Percentiles rank a stretch among this genome's conserved stretches.
phyloP scores from a whole-genome alignment of 2,113 vertebrate species.

The Ictalurus punctatus region DNA sequence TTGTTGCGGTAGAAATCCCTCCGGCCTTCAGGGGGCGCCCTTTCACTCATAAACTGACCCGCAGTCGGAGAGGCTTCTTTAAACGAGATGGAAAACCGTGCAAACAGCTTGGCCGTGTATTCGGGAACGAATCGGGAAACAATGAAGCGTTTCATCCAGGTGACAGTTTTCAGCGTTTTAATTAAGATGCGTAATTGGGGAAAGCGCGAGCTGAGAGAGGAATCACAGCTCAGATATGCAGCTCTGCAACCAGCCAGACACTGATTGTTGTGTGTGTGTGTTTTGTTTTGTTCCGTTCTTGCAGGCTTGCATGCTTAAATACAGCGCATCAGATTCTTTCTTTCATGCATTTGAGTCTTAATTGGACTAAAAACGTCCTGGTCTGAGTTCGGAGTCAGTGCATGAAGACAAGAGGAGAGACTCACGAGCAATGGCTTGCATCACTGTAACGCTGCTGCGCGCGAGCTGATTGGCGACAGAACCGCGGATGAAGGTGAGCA shows the following conservation, averaged over 20 bases:
- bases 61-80: not conserved
- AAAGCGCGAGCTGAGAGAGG: not conserved
- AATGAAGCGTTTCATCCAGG: not conserved
- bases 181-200: too few relatives aligned
- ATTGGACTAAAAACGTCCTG: not conserved
- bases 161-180: not conserved
- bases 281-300: slow-evolving; percentile 11
- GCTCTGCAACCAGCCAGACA: not conserved
- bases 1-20: slow-evolving; percentile 16
- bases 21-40: slow-evolving; percentile 49
- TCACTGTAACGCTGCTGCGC: not conserved
- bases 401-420: not conserved
- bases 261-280: not conserved
- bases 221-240: not conserved
- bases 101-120: slow-evolving; percentile 31
- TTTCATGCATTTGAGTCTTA: not conserved
- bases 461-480: not conserved
- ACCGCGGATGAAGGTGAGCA: not conserved
- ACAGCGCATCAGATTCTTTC: not conserved
- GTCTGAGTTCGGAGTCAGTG: not conserved
- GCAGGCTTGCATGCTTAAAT: not conserved
- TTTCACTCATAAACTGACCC: slow-evolving; percentile 25
- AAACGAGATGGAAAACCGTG: slow-evolving; percentile 9
- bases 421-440: not conserved
- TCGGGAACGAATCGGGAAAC: not conserved